Conservation (phyloP, 1,140 invertebrate genomes). For the Cepaea nemoralis region DNA sequence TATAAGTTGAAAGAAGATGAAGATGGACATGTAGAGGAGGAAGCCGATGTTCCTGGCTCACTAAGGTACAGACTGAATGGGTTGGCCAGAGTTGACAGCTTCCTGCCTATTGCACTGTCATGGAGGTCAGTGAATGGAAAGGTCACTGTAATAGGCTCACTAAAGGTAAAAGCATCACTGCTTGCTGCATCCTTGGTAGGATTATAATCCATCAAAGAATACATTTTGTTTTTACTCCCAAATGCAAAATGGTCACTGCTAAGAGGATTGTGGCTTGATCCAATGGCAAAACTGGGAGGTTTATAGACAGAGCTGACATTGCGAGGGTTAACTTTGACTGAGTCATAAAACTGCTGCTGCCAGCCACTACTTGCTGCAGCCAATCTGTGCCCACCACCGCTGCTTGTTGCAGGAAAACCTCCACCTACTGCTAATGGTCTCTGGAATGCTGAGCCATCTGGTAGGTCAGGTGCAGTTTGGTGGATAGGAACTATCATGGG, state of each 20-base stretch:
- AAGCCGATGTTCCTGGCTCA: background rate
- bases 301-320: background rate
- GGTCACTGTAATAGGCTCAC: background rate
- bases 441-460: background rate
- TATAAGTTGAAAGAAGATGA: background rate
- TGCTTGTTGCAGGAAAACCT: background rate
- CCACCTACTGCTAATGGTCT: background rate
- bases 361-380: conserved; percentile 8
- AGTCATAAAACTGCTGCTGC: conserved; percentile 43
- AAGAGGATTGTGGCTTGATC: background rate
- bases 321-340: conserved; percentile 37
- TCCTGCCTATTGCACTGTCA: background rate
- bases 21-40: background rate
- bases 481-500: background rate
- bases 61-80: background rate
- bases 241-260: background rate
- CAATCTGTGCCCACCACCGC: background rate
- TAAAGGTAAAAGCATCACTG: background rate
- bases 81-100: background rate
- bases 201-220: background rate
- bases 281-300: background rate
- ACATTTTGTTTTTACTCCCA: background rate
- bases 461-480: background rate
- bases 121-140: background rate
- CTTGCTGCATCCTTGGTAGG: background rate